A percentile compares a stretch with the other conserved stretches of the same genome.
Evolutionary conservation across 2,888 invertebrate genomes (phyloP).

Genomic region (Phymatocera aterrima): DNA sequence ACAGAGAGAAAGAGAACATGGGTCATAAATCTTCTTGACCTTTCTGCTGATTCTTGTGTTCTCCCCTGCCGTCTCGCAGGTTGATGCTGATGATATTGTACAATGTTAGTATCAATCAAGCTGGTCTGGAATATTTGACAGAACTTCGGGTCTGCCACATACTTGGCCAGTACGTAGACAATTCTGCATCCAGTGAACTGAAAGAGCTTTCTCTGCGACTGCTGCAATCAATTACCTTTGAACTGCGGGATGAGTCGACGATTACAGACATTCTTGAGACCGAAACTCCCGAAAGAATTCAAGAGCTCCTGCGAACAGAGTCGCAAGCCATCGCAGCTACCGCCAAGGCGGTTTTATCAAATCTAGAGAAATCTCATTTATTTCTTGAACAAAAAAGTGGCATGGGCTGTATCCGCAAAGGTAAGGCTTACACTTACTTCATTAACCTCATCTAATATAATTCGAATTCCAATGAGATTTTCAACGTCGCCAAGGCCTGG

Average conservation of each 20-base stretch:
- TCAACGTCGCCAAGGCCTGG: neutral
- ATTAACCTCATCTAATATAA: neutral
- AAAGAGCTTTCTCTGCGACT: conserved; percentile 60
- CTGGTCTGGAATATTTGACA: conserved; percentile 64
- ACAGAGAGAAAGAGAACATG: too few species aligned
- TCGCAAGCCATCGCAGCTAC: conserved; percentile 46
- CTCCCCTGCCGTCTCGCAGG: conserved; percentile 53
- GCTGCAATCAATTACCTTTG: conserved; percentile 63
- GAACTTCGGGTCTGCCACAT: conserved; percentile 57
- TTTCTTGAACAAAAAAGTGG: neutral
- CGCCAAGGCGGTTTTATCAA: conserved; percentile 57
- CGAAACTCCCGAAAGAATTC: conserved; percentile 58
- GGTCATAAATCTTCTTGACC: neutral
- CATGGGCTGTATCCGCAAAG: neutral
- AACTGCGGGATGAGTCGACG: conserved; percentile 55
- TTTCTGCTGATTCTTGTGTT: neutral
- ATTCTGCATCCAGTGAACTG: conserved; percentile 56
- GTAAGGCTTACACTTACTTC: neutral
- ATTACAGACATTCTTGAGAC: conserved; percentile 54
- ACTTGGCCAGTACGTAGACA: conserved; percentile 57
- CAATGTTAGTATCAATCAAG: conserved; percentile 71
- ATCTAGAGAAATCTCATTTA: neutral
- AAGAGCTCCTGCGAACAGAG: neutral
- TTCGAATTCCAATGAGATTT: neutral
- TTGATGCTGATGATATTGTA: conserved; percentile 70